Evolutionary conservation across 2,113 vertebrate genomes (phyloP), one percentile per base, ranked within the genome.

Genomic region (Corythaixoides concolor): DNA sequence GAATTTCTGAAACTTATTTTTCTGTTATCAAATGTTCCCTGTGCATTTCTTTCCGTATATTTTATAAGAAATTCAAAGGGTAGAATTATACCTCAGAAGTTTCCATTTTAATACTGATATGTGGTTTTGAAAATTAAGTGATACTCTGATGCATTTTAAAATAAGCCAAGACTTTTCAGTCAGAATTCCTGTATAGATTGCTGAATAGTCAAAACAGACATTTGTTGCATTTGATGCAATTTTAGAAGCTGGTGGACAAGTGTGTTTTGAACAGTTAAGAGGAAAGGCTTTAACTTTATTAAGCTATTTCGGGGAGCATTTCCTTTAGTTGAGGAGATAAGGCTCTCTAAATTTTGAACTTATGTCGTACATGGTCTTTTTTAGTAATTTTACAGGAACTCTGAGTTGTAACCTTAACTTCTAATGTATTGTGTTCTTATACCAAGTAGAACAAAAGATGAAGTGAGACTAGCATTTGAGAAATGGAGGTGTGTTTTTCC

Each of bases 311-410:
- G 0, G 1, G 55, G 18, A 76, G 12, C 3, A 2, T 68, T 89
- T 90, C 5, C 22, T 90, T 75, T 69, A 56, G 50, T 14, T 43
- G n/a, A 43, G 32, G 17, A 47, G 8, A 3, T 60, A 41, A 45
- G 11, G 3, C 43, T 32, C 11, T 78, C 17, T 59, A 60, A 22
- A 35, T 55, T 14, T 85, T 85, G n/a, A 68, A 22, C 1, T 20
- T 55, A 6, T 0, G 3, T 41, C 55, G 15, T 50, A n/a, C 4
- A 1, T 26, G 5, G 15, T 79, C 28, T 72, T 85, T 32, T 16
- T 86, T 58, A 77, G 2, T 62, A 63, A 39, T 13, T 53, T 45
- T 11, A 2, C 59, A 50, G 7, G 5, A 78, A 19, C 5, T 62
- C n/a, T 70, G 26, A 62, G 15, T 70, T 90, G 21, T 76, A 60